These are phyloP conservation scores for Phenganax marumi DNA, from an alignment of 92 coral and sea anemone genomes.

Conservation along the genomic window DNA sequence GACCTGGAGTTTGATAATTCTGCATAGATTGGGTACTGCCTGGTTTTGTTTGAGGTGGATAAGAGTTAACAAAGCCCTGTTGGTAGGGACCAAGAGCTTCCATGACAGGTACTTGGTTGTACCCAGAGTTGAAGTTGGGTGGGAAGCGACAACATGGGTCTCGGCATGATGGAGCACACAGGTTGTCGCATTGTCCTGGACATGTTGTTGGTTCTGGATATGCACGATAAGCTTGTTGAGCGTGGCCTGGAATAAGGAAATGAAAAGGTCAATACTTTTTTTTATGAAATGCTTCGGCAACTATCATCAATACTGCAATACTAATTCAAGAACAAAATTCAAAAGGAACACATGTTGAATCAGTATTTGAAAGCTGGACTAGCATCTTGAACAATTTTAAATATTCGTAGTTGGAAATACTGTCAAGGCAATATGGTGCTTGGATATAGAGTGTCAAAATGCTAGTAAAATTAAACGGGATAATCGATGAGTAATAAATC, in stretches of 20 bases:
- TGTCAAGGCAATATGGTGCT: too few species aligned
- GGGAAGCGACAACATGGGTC: slow-evolving; percentile 79
- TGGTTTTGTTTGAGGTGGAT: slow-evolving; percentile 19
- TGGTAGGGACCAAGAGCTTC: slow-evolving; percentile 38
- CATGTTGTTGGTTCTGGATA: slow-evolving; percentile 28
- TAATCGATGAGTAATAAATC: too few species aligned
- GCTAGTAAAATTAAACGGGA: too few species aligned
- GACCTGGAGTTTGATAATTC: slow-evolving; percentile 28
- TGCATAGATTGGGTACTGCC: slow-evolving; percentile 6
- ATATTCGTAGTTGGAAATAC: too few species aligned
- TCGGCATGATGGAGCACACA: slow-evolving; percentile 86
- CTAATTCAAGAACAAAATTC: neutral
- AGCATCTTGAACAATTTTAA: too few species aligned
- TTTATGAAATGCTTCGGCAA: too few species aligned
- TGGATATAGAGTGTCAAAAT: too few species aligned
- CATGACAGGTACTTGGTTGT: neutral
- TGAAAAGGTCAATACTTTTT: neutral
- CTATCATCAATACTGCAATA: neutral
- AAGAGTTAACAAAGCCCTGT: slow-evolving; percentile 37
- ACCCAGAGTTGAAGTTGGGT: slow-evolving; percentile 43
- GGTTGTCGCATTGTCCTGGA: slow-evolving; percentile 39
- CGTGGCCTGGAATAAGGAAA: neutral
- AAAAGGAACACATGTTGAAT: neutral
- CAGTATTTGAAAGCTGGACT: too few species aligned
- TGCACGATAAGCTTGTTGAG: slow-evolving; percentile 32